A percentile compares a stretch with the other conserved stretches of the same genome.
Conservation (phyloP, 2,797 vertebrate genomes). For the Pipistrellus kuhlii region DNA sequence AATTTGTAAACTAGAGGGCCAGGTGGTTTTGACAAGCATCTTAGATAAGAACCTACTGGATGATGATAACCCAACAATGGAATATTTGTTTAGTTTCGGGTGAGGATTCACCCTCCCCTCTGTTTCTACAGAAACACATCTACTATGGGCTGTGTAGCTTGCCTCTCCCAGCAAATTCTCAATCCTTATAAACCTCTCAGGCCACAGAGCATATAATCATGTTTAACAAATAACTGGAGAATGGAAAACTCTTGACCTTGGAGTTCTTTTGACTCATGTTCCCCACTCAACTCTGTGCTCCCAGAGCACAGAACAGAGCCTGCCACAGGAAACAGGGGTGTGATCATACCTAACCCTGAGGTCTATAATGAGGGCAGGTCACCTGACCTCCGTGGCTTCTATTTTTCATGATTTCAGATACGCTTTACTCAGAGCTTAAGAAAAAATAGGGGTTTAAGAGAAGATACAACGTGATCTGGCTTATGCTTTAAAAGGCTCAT, state of each 20-base stretch:
- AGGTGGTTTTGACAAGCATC: neutral
- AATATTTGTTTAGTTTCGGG: neutral
- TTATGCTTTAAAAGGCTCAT: constrained; percentile 1
- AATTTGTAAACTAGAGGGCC: neutral
- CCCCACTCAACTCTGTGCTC: neutral
- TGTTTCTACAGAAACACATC: neutral
- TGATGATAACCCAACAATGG: neutral
- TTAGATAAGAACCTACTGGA: neutral
- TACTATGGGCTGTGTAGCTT: neutral
- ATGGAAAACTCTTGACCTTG: neutral
- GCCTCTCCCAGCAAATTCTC: neutral
- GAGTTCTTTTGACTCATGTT: neutral
- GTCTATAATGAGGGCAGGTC: neutral
- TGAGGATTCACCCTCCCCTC: neutral
- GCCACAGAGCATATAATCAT: neutral
- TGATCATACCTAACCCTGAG: neutral
- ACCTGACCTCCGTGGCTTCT: neutral
- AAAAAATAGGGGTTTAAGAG: neutral
- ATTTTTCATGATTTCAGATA: neutral
- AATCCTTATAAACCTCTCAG: neutral
- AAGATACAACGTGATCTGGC: neutral
- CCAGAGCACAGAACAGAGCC: neutral
- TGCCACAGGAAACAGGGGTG: neutral
- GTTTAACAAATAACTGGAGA: neutral
- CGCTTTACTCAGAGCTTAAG: neutral